Conservation (phyloP, 1,140 invertebrate species). For the Pseudomyrmex cubaensis region DNA sequence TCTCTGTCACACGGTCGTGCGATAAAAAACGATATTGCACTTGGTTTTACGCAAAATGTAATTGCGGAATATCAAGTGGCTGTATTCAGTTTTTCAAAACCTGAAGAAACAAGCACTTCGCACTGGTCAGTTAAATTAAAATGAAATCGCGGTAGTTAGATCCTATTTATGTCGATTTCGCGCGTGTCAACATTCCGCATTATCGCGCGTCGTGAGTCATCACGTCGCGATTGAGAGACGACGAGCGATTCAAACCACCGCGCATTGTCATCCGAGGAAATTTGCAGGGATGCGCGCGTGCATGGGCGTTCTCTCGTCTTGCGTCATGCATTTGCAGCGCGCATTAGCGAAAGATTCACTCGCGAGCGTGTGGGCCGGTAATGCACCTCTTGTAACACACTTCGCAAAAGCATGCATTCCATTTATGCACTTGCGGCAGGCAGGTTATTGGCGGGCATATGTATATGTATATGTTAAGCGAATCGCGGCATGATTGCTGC, state of each 20-base stretch:
- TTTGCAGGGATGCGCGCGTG: constrained; percentile 39
- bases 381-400: constrained; percentile 25
- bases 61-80: background rate
- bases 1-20: too few relatives aligned
- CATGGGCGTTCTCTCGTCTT: constrained; percentile 60
- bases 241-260: constrained; percentile 6
- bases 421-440: constrained; percentile 52
- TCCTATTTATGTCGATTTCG: background rate
- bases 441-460: background rate
- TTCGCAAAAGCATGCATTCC: constrained; percentile 64
- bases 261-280: constrained; percentile 47
- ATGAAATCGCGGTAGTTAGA: too few relatives aligned
- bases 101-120: too few relatives aligned
- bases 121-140: too few relatives aligned
- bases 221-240: constrained; percentile 7
- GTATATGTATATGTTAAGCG: background rate
- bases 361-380: constrained; percentile 53
- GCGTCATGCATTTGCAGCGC: constrained; percentile 48
- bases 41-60: background rate
- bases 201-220: constrained; percentile 38
- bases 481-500: background rate
- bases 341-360: constrained; percentile 55
- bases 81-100: too few relatives aligned
- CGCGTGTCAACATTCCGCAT: background rate
- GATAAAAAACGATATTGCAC: background rate